Base-by-base conservation (phyloP, 2,113 vertebrate species). In the Ictalurus punctatus region DNA sequence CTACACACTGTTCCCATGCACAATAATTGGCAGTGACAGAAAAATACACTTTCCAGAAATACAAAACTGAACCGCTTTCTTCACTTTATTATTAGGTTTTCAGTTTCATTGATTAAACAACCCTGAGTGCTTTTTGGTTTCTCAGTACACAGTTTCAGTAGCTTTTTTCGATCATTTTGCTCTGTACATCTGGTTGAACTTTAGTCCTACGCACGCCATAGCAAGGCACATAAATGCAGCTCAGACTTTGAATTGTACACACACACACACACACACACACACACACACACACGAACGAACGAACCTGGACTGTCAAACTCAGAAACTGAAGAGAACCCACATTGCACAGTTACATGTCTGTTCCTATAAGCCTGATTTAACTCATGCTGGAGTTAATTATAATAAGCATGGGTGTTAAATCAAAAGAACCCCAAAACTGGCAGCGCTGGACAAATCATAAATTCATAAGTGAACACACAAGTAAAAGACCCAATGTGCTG, bases 71-170 rank as follows among this genome's bases (percentile, higher is more conserved):
- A 79, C 48, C n/a, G 52, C 81, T 83, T 23, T 37, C 34, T 40
- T 40, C 19, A 16, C 34, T 56, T 37, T 85, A 71, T 69, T 56
- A 58, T 74, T 74, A 86, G 52, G 19, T 10, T 90, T 69, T 87
- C 40, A 5, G 83, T 79, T 91, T 90, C 88, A 86, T 37, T 89
- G 83, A 69, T 90, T 83, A 78, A 87, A 61, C 37, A 87, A 61
- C 37, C n/a, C 71, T n/a, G 5, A 58, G 30, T 16, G 25, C n/a
- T 86, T 83, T 88, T 69, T 58, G 8, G 59, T 78, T 87, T 73
- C 44, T 65, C 58, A 78, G 27, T 69, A 89, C 82, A 4, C 21
- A 86, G 86, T 91, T 90, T 90, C 90, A 86, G 79, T 86, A 59
- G 16, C 56, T 3, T 69, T 48, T 89, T 85, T 81, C 34, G 12